Conservation (phyloP, 1,140 invertebrate species). For the Solenopsis fugax region DNA sequence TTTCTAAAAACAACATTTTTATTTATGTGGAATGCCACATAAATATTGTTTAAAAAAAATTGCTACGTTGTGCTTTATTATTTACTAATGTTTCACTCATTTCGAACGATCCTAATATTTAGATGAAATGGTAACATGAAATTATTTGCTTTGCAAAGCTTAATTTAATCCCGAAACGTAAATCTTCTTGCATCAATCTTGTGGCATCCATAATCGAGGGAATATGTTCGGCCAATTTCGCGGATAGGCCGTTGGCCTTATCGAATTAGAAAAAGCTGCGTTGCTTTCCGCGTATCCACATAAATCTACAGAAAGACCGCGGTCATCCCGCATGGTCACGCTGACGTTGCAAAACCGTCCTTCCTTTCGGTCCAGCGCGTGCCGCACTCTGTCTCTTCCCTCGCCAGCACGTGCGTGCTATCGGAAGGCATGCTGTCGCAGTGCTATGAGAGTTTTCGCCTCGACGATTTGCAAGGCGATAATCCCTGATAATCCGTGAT, state of each 20-base stretch:
- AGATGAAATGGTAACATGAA: background rate
- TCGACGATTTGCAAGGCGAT: conserved; percentile 26
- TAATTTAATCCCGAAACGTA: background rate
- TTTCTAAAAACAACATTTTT: background rate
- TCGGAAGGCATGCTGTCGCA: conserved; percentile 30
- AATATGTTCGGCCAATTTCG: conserved; percentile 40
- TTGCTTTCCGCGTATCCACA: conserved; percentile 41
- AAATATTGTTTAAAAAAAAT: background rate
- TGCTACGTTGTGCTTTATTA: background rate
- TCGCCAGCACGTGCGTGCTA: conserved; percentile 42
- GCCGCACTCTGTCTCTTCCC: conserved; percentile 23
- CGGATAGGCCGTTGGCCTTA: conserved; percentile 41
- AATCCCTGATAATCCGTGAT: conserved; percentile 32
- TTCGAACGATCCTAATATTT: background rate
- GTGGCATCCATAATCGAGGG: conserved; percentile 7
- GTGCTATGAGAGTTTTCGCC: conserved; percentile 8
- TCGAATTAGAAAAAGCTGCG: conserved; percentile 54
- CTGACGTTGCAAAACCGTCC: conserved; percentile 57
- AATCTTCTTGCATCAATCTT: conserved; percentile 10
- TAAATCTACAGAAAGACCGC: conserved; percentile 45
- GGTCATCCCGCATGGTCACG: conserved; percentile 49
- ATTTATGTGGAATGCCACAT: background rate
- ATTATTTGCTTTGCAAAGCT: background rate
- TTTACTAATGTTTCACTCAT: background rate
- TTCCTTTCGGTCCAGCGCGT: conserved; percentile 52